Evolutionary conservation across 2,888 invertebrate genomes (phyloP).

Genomic region (Ochlodes sylvanus): DNA sequence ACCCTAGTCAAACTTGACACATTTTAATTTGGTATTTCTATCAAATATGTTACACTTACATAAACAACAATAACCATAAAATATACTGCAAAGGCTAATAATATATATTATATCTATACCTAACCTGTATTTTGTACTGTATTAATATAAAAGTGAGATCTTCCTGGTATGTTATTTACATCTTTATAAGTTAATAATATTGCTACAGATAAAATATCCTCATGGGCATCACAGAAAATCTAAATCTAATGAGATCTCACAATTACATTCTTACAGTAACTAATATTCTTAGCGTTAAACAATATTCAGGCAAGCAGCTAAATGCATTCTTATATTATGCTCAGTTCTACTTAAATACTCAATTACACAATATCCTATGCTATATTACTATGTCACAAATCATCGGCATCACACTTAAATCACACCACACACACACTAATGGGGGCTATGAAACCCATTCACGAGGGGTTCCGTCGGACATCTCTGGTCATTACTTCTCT

Average conservation of each 20-base stretch:
- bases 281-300: slow-evolving; percentile 37
- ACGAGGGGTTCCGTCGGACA: slow-evolving; percentile 59
- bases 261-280: slow-evolving; percentile 66
- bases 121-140: slow-evolving; percentile 54
- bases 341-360: slow-evolving; percentile 38
- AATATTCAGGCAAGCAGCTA: slow-evolving; percentile 53
- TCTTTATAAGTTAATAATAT: slow-evolving; percentile 49
- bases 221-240: slow-evolving; percentile 65
- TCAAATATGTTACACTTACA: slow-evolving; percentile 48
- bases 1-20: slow-evolving; percentile 49
- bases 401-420: background rate
- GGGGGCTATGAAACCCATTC: slow-evolving; percentile 72
- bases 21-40: slow-evolving; percentile 56
- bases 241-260: slow-evolving; percentile 67
- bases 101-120: slow-evolving; percentile 46
- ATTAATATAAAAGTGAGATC: slow-evolving; percentile 76
- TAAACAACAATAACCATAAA: slow-evolving; percentile 54
- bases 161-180: slow-evolving; percentile 54
- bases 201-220: slow-evolving; percentile 63
- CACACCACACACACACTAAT: slow-evolving; percentile 38
- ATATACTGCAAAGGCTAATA: slow-evolving; percentile 53
- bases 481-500: slow-evolving; percentile 48
- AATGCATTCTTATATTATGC: slow-evolving; percentile 52
- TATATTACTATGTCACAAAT: slow-evolving; percentile 1
- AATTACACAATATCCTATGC: slow-evolving; percentile 11